Evolutionary conservation across 2,888 invertebrate species (phyloP).

Genomic region (Pomacea canaliculata): DNA sequence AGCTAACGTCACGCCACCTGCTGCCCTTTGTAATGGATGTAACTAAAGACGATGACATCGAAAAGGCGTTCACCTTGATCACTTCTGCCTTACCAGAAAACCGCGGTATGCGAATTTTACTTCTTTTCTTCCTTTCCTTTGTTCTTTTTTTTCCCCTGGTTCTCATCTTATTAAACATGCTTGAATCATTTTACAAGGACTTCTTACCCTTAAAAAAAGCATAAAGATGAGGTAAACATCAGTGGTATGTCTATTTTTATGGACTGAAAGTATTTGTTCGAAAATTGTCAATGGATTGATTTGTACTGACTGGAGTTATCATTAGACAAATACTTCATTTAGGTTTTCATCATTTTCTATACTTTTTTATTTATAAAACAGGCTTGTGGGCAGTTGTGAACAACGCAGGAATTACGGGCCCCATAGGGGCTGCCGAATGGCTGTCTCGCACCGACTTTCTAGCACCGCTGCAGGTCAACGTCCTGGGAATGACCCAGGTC

Average conservation of each 20-base stretch:
- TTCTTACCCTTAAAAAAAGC: no score
- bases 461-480: conserved; percentile 45
- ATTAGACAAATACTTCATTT: no score
- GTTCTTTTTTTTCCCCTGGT: neutral
- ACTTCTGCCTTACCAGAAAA: conserved; percentile 18
- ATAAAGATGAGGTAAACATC: no score
- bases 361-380: conserved; percentile 22
- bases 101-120: conserved; percentile 16
- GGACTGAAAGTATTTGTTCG: no score
- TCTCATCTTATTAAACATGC: neutral
- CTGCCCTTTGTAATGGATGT: conserved; percentile 29
- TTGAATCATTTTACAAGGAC: no score
- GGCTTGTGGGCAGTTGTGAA: conserved; percentile 63
- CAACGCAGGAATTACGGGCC: conserved; percentile 58
- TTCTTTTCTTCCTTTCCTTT: neutral
- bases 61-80: conserved; percentile 20
- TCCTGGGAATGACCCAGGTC: conserved; percentile 57
- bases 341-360: no score
- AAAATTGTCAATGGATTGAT: no score
- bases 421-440: conserved; percentile 63
- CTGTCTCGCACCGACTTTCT: conserved; percentile 33
- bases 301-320: no score
- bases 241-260: no score
- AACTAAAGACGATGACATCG: conserved; percentile 20
- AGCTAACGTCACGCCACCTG: conserved; percentile 19